phyloP scores from a whole-genome alignment of 1,140 invertebrate species.

The Nomia melanderi region DNA sequence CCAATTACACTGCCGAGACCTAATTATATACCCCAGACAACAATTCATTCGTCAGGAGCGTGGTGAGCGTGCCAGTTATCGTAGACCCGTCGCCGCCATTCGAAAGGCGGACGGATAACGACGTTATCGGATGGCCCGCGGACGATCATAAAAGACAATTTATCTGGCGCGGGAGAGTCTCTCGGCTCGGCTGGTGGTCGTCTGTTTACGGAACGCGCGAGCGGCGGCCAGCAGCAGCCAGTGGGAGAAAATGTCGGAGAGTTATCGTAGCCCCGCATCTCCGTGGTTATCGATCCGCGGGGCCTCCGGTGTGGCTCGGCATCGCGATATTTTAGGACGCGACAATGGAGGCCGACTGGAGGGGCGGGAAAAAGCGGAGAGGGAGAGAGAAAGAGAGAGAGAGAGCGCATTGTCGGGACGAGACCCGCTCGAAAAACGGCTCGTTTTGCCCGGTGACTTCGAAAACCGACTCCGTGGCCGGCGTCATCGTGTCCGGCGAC shows the following conservation, averaged over 20 bases:
- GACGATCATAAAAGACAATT: no score
- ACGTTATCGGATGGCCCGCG: no score
- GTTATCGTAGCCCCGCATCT: conserved; percentile 64
- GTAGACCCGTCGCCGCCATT: no score
- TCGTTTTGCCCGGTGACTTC: conserved; percentile 45
- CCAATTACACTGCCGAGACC: no score
- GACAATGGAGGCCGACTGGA: conserved; percentile 52
- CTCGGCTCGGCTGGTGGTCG: not conserved
- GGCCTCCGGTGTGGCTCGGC: conserved; percentile 23
- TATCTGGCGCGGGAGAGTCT: no score
- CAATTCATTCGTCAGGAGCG: no score
- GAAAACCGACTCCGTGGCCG: conserved; percentile 42
- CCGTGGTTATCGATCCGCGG: conserved; percentile 59
- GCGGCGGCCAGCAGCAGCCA: conserved; percentile 29
- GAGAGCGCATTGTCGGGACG: conserved; percentile 34
- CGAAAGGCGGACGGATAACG: no score
- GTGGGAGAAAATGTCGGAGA: conserved; percentile 55
- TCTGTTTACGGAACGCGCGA: conserved; percentile 50
- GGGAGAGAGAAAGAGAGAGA: no score
- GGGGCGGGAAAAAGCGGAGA: no score
- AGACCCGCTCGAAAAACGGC: conserved; percentile 43
- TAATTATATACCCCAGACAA: no score
- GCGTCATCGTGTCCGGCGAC: conserved; percentile 62
- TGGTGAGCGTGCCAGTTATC: no score
- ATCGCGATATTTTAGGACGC: conserved; percentile 63